Conservation (phyloP, 1,140 invertebrate species). For the Oncopodura yosiiana region DNA sequence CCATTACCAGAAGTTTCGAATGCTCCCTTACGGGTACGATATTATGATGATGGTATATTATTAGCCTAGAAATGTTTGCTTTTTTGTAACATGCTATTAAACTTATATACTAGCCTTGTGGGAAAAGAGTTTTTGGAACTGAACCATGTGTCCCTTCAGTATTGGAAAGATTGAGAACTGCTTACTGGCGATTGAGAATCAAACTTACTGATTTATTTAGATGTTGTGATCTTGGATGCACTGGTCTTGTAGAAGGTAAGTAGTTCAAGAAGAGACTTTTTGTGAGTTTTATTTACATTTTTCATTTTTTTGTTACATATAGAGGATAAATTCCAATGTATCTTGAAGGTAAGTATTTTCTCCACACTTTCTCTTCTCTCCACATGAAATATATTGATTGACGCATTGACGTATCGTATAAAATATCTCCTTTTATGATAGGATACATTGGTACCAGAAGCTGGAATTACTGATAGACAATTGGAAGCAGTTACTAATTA, state of each 20-base stretch:
- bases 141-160: slow-evolving; percentile 30
- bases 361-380: too few species aligned
- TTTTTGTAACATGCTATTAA: not conserved
- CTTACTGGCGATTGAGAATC: slow-evolving; percentile 26
- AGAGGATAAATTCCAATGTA: slow-evolving; percentile 32
- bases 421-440: too few species aligned
- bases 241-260: slow-evolving; percentile 26
- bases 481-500: slow-evolving; percentile 34
- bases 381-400: too few species aligned
- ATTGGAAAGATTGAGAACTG: slow-evolving; percentile 30
- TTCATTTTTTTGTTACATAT: not conserved
- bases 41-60: not conserved
- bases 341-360: too few species aligned
- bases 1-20: slow-evolving; percentile 22
- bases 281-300: not conserved
- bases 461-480: slow-evolving; percentile 28
- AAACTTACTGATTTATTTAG: slow-evolving; percentile 31
- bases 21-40: slow-evolving; percentile 20
- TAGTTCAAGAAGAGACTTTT: not conserved
- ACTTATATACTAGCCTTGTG: slow-evolving; percentile 21
- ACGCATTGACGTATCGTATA: too few species aligned
- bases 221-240: slow-evolving; percentile 29
- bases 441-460: slow-evolving; percentile 29
- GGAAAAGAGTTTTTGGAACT: slow-evolving; percentile 31
- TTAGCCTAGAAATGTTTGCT: not conserved